A percentile compares a stretch with the other conserved stretches of the same genome.
Evolutionary conservation across 2,888 invertebrate species (phyloP).

Genomic region (Yponomeuta plumbellus): DNA sequence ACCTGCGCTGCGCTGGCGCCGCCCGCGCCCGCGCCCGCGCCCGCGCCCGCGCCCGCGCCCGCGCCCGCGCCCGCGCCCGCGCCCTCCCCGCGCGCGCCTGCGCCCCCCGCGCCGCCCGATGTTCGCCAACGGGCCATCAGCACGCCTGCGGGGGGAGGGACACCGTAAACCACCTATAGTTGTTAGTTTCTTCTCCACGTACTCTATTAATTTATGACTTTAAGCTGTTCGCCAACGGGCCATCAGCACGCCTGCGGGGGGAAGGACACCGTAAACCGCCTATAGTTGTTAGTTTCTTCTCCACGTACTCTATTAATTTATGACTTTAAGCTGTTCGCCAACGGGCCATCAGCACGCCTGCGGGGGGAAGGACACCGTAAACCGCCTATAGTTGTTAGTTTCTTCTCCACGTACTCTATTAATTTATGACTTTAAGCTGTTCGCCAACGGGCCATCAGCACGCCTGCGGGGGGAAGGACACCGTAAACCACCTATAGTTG

Average conservation of each 20-base stretch:
- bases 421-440: no score
- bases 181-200: no score
- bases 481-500: no score
- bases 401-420: no score
- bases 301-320: no score
- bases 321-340: no score
- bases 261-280: no score
- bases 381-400: no score
- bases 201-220: no score
- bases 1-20: conserved; percentile 64
- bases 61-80: conserved; percentile 36
- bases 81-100: conserved; percentile 32
- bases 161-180: no score
- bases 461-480: conserved; percentile 61
- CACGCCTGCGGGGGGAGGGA: conserved; percentile 67
- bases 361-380: neutral
- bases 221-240: conserved; percentile 83
- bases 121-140: conserved; percentile 85
- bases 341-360: conserved; percentile 86
- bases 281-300: no score
- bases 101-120: conserved; percentile 28
- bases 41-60: conserved; percentile 38
- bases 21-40: conserved; percentile 33
- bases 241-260: conserved; percentile 80
- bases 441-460: conserved; percentile 86